Evolutionary conservation across 1,140 invertebrate genomes (phyloP).

Genomic region (Limonius californicus): DNA sequence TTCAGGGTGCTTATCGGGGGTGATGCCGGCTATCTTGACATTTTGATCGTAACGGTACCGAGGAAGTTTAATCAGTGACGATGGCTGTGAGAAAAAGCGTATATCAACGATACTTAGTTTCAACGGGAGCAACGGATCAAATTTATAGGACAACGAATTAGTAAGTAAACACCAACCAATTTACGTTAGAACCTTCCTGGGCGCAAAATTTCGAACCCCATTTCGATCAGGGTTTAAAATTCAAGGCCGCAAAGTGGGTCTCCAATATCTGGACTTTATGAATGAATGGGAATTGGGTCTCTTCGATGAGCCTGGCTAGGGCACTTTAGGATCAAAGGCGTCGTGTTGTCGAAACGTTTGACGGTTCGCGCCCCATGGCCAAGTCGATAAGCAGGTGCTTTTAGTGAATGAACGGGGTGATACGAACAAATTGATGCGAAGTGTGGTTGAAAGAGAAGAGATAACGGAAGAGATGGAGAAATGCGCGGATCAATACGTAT

Average conservation of each 20-base stretch:
- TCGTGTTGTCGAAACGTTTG: neutral
- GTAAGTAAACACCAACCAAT: conserved; percentile 11
- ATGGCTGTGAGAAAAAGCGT: conserved; percentile 32
- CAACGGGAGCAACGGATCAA: conserved; percentile 4
- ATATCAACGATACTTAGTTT: conserved; percentile 24
- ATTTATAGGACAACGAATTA: conserved; percentile 16
- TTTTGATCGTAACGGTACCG: neutral
- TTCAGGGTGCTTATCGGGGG: conserved; percentile 34
- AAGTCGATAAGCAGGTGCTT: conserved; percentile 20
- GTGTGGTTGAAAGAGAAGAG: conserved; percentile 30
- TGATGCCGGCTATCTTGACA: conserved; percentile 16
- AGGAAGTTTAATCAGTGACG: conserved; percentile 20
- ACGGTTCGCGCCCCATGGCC: conserved; percentile 8
- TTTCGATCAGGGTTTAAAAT: neutral
- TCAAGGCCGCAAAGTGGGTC: conserved; percentile 2
- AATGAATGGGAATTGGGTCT: conserved; percentile 13
- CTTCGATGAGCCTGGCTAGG: neutral
- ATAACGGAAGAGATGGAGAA: conserved; percentile 29
- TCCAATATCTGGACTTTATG: conserved; percentile 6
- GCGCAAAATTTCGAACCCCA: conserved; percentile 10
- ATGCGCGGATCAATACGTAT: conserved; percentile 33
- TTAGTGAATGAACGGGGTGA: conserved; percentile 14
- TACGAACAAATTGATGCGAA: conserved; percentile 26
- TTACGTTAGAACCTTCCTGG: too few species aligned
- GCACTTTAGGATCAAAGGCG: neutral